A percentile compares a stretch with the other conserved stretches of the same genome.
phyloP scores from a whole-genome alignment of 2,797 vertebrate genomes.

The Carcharodon carcharias region DNA sequence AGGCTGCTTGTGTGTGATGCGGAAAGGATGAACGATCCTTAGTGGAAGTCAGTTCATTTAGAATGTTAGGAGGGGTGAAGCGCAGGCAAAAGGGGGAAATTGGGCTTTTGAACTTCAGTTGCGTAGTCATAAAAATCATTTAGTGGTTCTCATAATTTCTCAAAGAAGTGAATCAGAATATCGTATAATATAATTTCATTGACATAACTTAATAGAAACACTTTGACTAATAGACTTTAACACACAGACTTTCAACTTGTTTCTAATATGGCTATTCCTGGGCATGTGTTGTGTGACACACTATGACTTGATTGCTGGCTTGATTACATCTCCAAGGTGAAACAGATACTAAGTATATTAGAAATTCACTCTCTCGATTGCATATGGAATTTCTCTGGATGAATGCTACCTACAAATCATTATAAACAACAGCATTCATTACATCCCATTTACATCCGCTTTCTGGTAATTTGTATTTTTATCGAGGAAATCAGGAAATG shows the following conservation, averaged over 20 bases:
- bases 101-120: neutral
- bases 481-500: neutral
- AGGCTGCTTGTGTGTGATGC: neutral
- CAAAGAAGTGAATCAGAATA: neutral
- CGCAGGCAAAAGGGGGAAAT: neutral
- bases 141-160: neutral
- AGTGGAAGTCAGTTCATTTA: neutral
- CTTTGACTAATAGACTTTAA: neutral
- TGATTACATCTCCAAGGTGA: neutral
- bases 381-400: neutral
- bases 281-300: neutral
- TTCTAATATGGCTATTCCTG: neutral
- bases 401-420: neutral
- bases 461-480: conserved; percentile 3
- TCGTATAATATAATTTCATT: neutral
- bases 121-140: neutral
- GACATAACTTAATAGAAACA: neutral
- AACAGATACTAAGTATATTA: neutral
- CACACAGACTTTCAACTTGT: neutral
- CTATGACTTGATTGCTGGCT: neutral
- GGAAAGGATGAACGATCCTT: neutral
- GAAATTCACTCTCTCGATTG: neutral
- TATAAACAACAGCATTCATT: neutral
- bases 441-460: neutral
- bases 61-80: neutral